A percentile compares a stretch with the other conserved stretches of the same genome.
phyloP scores from a whole-genome alignment of 2,888 invertebrate species.

The Lomographa bimaculata region DNA sequence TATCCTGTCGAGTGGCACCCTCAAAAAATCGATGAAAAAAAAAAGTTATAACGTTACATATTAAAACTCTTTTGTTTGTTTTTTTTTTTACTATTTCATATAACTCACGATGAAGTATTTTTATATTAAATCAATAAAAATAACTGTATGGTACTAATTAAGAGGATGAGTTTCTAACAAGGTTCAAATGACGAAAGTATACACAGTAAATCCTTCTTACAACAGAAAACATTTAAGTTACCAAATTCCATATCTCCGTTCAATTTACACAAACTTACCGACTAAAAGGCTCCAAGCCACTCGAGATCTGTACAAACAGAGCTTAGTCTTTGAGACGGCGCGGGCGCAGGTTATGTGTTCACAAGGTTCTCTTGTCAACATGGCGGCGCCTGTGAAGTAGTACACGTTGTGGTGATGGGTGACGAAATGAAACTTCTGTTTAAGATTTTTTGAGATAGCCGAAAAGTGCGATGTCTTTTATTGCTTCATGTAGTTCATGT shows the following conservation, averaged over 20 bases:
- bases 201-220: neutral
- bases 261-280: slow-evolving; percentile 25
- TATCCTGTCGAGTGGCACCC: too few species aligned
- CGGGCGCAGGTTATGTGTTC: slow-evolving; percentile 23
- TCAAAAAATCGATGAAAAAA: too few species aligned
- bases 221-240: neutral
- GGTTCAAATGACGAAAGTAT: too few species aligned
- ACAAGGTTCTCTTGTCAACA: too few species aligned
- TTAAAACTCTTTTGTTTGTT: too few species aligned
- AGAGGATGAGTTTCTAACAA: too few species aligned
- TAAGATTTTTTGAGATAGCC: neutral
- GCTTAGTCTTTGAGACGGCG: slow-evolving; percentile 13
- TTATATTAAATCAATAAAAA: too few species aligned
- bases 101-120: too few species aligned
- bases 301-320: slow-evolving; percentile 29
- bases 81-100: too few species aligned
- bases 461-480: slow-evolving; percentile 5
- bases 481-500: slow-evolving; percentile 13
- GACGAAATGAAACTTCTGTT: slow-evolving; percentile 29
- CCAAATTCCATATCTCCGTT: slow-evolving; percentile 21
- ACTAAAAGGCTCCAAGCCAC: slow-evolving; percentile 20
- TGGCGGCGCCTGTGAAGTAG: slow-evolving; percentile 27
- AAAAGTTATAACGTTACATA: too few species aligned
- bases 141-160: too few species aligned
- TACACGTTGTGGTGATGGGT: slow-evolving; percentile 19